phyloP scores from a whole-genome alignment of 2,888 invertebrate species.

The Parnassius orleans region DNA sequence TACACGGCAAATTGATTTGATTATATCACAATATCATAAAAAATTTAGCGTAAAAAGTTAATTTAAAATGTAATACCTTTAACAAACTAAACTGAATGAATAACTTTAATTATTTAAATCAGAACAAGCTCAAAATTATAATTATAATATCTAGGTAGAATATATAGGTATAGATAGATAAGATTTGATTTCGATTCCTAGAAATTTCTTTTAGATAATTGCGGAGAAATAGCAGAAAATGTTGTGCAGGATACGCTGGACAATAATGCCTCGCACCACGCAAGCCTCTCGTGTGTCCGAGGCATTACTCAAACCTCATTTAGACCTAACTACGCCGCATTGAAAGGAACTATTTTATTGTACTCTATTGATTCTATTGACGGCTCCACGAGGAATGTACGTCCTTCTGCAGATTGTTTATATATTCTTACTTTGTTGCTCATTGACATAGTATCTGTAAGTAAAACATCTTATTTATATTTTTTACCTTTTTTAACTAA shows the following conservation, averaged over 20 bases:
- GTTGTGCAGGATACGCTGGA: slow-evolving; percentile 35
- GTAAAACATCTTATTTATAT: too few relatives aligned
- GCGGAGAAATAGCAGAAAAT: slow-evolving; percentile 33
- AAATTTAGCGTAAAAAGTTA: too few relatives aligned
- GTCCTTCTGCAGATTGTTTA: slow-evolving; percentile 56
- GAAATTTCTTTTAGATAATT: slow-evolving; percentile 32
- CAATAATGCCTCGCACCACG: slow-evolving; percentile 57
- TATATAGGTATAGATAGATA: too few relatives aligned
- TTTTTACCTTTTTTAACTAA: too few relatives aligned
- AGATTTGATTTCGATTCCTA: background rate
- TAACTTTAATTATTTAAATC: too few relatives aligned
- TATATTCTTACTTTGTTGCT: slow-evolving; percentile 57
- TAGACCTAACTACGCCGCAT: slow-evolving; percentile 73
- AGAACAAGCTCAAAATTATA: too few relatives aligned
- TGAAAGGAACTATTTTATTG: slow-evolving; percentile 76
- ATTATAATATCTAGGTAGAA: too few relatives aligned
- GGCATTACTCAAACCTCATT: slow-evolving; percentile 79
- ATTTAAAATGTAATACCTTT: too few relatives aligned
- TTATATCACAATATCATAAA: too few relatives aligned
- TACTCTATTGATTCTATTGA: slow-evolving; percentile 76
- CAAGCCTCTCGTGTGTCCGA: slow-evolving; percentile 65
- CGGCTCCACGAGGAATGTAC: slow-evolving; percentile 56
- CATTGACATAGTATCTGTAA: slow-evolving; percentile 45
- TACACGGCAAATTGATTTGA: too few relatives aligned
- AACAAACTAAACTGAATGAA: too few relatives aligned